phyloP scores from a whole-genome alignment of 2,113 vertebrate species.

The Emydura subglobosa region DNA sequence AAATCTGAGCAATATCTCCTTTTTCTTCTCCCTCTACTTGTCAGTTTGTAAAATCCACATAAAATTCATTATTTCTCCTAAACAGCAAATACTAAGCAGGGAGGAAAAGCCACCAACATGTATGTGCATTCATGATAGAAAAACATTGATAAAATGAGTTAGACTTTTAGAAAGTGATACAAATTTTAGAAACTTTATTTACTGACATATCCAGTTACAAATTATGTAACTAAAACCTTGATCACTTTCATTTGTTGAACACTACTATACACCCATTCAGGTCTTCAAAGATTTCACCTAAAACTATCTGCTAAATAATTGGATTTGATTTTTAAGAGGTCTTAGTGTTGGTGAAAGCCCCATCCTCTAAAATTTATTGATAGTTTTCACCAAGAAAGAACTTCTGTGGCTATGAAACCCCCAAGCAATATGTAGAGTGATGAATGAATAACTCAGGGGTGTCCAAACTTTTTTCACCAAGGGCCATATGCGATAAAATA shows the following conservation, averaged over 20 bases:
- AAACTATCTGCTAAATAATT: not conserved
- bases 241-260: not conserved
- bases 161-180: not conserved
- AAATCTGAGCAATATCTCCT: not conserved
- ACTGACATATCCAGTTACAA: not conserved
- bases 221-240: not conserved
- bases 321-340: not conserved
- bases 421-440: fast-evolving
- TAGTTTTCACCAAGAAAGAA: not conserved
- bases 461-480: too few relatives aligned
- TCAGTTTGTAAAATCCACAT: not conserved
- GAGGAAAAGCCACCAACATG: not conserved
- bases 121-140: not conserved
- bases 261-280: not conserved
- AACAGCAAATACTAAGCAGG: not conserved
- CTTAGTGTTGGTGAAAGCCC: fast-evolving
- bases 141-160: not conserved
- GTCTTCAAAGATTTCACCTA: not conserved
- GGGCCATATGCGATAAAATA: too few relatives aligned
- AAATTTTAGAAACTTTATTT: not conserved
- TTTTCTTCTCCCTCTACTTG: not conserved
- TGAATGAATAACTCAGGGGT: not conserved
- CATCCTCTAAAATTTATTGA: not conserved
- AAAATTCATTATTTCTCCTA: not conserved
- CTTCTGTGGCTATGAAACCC: not conserved